phyloP scores from a whole-genome alignment of 1,140 invertebrate species.

The Formica exsecta region DNA sequence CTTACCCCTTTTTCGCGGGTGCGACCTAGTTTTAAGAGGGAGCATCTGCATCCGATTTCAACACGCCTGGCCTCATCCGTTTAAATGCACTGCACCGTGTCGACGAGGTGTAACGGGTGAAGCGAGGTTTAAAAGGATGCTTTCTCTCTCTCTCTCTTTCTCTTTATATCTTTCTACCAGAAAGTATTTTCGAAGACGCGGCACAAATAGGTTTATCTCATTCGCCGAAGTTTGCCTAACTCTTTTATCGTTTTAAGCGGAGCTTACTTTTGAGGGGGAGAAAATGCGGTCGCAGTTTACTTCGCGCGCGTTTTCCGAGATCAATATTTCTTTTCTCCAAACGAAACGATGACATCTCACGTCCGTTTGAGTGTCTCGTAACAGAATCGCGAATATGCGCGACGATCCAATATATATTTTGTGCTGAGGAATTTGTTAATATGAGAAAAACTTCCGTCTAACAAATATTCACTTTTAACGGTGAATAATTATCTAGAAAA shows the following conservation, averaged over 20 bases:
- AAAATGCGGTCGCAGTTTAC: slow-evolving; percentile 45
- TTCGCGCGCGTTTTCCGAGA: background rate
- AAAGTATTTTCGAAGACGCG: slow-evolving; percentile 57
- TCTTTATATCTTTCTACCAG: too few relatives aligned
- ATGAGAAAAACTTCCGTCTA: background rate
- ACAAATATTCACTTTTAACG: background rate
- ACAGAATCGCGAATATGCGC: background rate
- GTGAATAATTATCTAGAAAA: slow-evolving; percentile 29
- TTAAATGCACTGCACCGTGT: slow-evolving; percentile 46
- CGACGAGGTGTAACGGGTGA: slow-evolving; percentile 20
- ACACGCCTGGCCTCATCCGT: slow-evolving; percentile 30
- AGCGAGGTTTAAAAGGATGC: slow-evolving; percentile 41
- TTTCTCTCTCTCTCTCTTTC: background rate
- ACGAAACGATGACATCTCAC: background rate
- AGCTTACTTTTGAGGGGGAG: slow-evolving; percentile 30
- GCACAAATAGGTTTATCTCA: slow-evolving; percentile 60
- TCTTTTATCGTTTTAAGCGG: slow-evolving; percentile 61
- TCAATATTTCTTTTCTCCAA: slow-evolving; percentile 48
- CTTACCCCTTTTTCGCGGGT: slow-evolving; percentile 26
- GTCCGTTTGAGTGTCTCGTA: background rate
- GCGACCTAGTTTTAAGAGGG: slow-evolving; percentile 58
- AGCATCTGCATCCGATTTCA: slow-evolving; percentile 53
- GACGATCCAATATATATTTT: background rate
- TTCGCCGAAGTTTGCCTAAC: slow-evolving; percentile 53
- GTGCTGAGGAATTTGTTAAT: slow-evolving; percentile 2